Conservation (phyloP, 1,140 invertebrate species). For the Asobara japonica region DNA sequence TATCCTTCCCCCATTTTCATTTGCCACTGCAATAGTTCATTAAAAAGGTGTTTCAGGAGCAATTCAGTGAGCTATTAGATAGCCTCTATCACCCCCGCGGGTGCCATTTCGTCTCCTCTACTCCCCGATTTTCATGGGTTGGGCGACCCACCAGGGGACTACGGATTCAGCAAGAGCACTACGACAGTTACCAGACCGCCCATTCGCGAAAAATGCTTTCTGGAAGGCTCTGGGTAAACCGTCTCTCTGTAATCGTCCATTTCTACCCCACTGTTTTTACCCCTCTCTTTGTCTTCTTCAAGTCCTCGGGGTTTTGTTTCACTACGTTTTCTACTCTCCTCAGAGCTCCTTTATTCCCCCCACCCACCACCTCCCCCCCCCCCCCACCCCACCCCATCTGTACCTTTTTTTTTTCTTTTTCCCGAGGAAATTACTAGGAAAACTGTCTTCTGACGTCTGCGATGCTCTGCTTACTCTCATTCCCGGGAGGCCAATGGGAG, state of each 20-base stretch:
- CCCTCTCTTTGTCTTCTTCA: constrained; percentile 35
- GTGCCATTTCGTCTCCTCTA: constrained; percentile 65
- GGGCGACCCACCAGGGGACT: constrained; percentile 37
- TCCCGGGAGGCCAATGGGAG: constrained; percentile 34
- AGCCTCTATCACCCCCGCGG: constrained; percentile 72
- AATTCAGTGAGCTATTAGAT: constrained; percentile 75
- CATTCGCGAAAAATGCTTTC: constrained; percentile 38
- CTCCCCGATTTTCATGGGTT: constrained; percentile 29
- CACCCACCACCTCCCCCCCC: too few species aligned
- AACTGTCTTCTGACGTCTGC: constrained; percentile 4
- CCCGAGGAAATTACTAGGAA: constrained; percentile 9
- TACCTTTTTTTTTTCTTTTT: constrained; percentile 15
- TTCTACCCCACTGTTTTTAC: constrained; percentile 21
- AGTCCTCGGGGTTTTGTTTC: constrained; percentile 42
- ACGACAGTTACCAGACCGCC: constrained; percentile 55
- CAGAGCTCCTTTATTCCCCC: neutral
- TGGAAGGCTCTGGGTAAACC: constrained; percentile 35
- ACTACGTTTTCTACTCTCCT: constrained; percentile 31
- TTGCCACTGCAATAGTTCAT: constrained; percentile 76
- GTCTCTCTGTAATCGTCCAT: constrained; percentile 36
- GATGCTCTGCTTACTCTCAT: constrained; percentile 3
- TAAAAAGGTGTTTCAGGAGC: constrained; percentile 77
- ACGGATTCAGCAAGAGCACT: constrained; percentile 60
- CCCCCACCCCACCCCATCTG: too few species aligned
- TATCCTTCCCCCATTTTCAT: constrained; percentile 71